A percentile compares a stretch with the other conserved stretches of the same genome.
These are phyloP conservation scores for Anabacerthia variegaticeps DNA, from an alignment of 2,797 vertebrate genomes.

Conservation along the genomic window DNA sequence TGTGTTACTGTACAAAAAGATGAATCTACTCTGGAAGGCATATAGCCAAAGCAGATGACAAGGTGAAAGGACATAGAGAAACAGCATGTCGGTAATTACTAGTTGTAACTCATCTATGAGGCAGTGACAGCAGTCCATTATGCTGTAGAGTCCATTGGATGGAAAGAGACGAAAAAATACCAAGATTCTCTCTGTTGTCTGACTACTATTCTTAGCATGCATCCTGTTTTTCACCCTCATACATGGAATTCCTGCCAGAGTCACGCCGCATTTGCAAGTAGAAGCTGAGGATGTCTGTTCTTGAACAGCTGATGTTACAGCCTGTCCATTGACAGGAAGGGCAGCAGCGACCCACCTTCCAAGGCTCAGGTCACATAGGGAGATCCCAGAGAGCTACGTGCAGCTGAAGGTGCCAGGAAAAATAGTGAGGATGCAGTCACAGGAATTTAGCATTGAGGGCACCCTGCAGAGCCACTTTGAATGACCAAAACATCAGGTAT, in stretches of 20 bases:
- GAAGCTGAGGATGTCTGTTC: neutral
- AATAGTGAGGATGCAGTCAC: neutral
- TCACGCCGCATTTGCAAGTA: neutral
- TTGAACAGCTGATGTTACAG: neutral
- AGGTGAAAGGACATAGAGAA: neutral
- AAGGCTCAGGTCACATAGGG: neutral
- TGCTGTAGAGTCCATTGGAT: neutral
- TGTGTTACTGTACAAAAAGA: neutral
- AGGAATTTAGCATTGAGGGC: neutral
- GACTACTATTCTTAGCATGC: neutral
- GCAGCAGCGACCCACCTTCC: neutral
- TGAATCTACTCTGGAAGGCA: neutral
- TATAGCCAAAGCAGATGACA: neutral
- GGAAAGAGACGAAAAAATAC: neutral
- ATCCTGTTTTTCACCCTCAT: neutral
- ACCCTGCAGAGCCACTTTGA: neutral
- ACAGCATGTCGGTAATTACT: neutral
- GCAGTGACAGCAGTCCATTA: neutral
- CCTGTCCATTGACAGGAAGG: neutral
- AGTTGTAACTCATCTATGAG: neutral
- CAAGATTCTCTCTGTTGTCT: neutral
- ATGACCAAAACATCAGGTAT: neutral
- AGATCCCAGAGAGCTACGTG: rapidly evolving
- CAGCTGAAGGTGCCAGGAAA: neutral
- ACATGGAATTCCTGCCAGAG: neutral